phyloP scores from a whole-genome alignment of 2,888 invertebrate genomes.

The Penaeus monodon region DNA sequence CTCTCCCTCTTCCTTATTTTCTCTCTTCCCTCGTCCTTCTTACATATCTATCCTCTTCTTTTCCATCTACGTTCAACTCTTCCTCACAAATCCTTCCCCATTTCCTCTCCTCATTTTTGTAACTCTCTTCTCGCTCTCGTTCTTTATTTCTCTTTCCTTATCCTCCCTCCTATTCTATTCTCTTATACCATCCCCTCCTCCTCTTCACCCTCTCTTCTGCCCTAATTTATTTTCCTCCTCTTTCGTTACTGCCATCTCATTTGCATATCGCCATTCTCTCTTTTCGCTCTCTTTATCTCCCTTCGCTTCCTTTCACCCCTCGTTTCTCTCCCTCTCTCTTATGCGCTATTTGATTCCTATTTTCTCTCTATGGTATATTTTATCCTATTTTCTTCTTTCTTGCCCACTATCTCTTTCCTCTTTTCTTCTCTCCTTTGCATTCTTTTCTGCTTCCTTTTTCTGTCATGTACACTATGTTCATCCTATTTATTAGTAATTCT shows the following conservation, averaged over 20 bases:
- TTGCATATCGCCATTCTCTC: neutral
- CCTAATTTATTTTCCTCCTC: neutral
- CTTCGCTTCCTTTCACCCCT: too few species aligned
- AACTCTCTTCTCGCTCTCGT: neutral
- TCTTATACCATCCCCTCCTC: constrained; percentile 1
- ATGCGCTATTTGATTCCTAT: too few species aligned
- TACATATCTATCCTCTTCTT: neutral
- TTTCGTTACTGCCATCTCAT: neutral
- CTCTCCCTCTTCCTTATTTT: neutral
- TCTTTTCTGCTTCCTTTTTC: too few species aligned
- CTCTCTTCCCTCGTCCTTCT: neutral
- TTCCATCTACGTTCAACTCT: neutral
- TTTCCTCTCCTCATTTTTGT: neutral
- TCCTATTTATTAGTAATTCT: too few species aligned
- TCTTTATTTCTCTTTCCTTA: neutral
- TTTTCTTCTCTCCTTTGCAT: too few species aligned
- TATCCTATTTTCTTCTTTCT: too few species aligned
- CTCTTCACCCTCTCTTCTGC: neutral
- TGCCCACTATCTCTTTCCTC: too few species aligned
- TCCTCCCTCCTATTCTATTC: neutral
- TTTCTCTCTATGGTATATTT: too few species aligned
- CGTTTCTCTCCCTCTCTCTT: too few species aligned
- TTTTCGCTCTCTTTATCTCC: too few species aligned
- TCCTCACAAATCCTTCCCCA: neutral
- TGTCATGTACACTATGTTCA: too few species aligned